Evolutionary conservation across 30 jellyfish, hydroid and myxozoan genomes (phyloP), one percentile per base, ranked within the genome.

Genomic region (Cassiopea andromeda): DNA sequence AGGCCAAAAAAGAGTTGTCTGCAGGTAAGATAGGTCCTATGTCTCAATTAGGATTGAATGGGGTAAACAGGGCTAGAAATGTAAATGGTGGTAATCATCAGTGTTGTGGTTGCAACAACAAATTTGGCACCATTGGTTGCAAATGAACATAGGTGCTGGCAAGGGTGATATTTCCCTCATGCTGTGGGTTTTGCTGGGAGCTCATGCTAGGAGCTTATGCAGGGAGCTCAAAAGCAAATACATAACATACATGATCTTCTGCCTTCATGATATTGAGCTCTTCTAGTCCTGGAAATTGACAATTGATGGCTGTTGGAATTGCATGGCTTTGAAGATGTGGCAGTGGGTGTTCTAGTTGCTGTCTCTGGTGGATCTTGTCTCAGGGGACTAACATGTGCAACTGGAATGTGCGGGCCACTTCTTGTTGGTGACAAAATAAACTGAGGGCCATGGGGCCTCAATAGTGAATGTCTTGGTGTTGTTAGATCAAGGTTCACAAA

Each of bases 341-440:
- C 77, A 43, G 9, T 45, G 10, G 89, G 70, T n/a, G 67, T 47
- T 2, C 8, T 14, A 38, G 57, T 48, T 45, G 60, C 73, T 3
- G 82, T 61, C 13, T 18, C 76, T 7, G 90, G 94, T 10, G 89
- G 80, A 18, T 44, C 85, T 60, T 77, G 90, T 14, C 88, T 77
- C 74, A 87, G 60, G 2, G 94, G 94, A 50, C 94, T 87, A 27
- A 87, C 94, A 57, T 87, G 94, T 12, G 94, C 94, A 72, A 87
- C 90, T 64, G 94, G 94, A 19, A 87, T 87, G 87, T 87, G 85
- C 13, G 70, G 90, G 17, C 90, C 94, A 87, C 94, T 87, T 78
- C 94, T 87, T 13, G 90, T 77, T 1, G 94, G 94, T 45, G 90
- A 76, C 60, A 87, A 75, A 15, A 87, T 87, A 19, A 66, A 81